Percentiles rank a stretch among this genome's conserved stretches.
Evolutionary conservation across 2,113 vertebrate species (phyloP).

Genomic region (Halichoerus grypus): DNA sequence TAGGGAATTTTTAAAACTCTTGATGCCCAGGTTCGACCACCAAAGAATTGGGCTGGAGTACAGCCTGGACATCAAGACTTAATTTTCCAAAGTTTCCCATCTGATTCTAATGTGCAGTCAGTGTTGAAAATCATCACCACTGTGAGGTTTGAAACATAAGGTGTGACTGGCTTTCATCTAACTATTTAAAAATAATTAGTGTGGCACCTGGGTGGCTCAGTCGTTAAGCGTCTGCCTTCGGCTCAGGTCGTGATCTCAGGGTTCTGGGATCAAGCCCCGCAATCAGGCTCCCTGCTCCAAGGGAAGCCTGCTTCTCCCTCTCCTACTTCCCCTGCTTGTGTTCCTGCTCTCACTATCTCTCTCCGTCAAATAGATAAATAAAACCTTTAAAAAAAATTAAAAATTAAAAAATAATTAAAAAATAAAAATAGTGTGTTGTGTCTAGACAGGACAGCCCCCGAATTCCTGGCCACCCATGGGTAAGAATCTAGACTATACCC

Average conservation of each 20-base stretch:
- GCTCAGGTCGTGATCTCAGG: neutral
- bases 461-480: neutral
- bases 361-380: neutral
- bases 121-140: neutral
- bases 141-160: neutral
- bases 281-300: neutral
- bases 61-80: neutral
- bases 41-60: neutral
- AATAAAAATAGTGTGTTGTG: no score
- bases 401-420: neutral
- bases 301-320: neutral
- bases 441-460: neutral
- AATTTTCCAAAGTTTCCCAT: neutral
- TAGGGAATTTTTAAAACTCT: neutral
- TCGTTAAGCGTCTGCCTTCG: neutral
- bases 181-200: neutral
- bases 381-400: neutral
- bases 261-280: neutral
- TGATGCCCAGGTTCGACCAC: neutral
- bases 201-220: neutral
- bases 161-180: neutral
- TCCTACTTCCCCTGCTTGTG: neutral
- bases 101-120: neutral
- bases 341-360: neutral
- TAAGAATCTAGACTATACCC: neutral